Evolutionary conservation across 92 coral and sea anemone species (phyloP).

Genomic region (Porites lobata): DNA sequence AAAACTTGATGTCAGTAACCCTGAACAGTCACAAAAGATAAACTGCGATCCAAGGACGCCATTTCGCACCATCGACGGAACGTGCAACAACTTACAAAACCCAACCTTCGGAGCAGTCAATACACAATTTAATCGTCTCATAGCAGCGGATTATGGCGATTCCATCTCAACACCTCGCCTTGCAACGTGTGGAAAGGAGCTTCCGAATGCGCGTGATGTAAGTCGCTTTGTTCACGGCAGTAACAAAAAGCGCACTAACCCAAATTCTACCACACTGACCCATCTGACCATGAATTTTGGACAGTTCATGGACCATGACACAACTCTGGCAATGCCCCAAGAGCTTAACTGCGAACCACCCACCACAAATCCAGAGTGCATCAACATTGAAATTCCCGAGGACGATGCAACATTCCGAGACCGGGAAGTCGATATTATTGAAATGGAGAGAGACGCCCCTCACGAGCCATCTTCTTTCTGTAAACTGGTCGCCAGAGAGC

Average conservation of each 20-base stretch:
- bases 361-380: constrained; percentile 38
- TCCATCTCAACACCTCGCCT: constrained; percentile 56
- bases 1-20: neutral
- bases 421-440: neutral
- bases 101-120: constrained; percentile 71
- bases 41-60: neutral
- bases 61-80: constrained; percentile 74
- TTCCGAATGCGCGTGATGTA: constrained; percentile 61
- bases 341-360: constrained; percentile 32
- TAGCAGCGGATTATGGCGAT: constrained; percentile 65
- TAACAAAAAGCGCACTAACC: constrained; percentile 29
- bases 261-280: constrained; percentile 20
- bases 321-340: constrained; percentile 54
- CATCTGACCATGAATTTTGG: constrained; percentile 83
- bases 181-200: constrained; percentile 13
- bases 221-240: constrained; percentile 36
- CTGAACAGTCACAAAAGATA: neutral
- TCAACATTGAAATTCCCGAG: constrained; percentile 56
- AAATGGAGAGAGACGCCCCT: constrained; percentile 58
- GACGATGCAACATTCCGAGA: constrained; percentile 32
- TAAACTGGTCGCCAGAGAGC: constrained; percentile 32
- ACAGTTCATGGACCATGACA: constrained; percentile 81
- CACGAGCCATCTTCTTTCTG: constrained; percentile 23
- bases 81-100: constrained; percentile 70
- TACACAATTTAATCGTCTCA: constrained; percentile 49